Evolutionary conservation across 2,888 invertebrate species (phyloP), one percentile per base, ranked within the genome.

Genomic region (Poecilus cupreus): DNA sequence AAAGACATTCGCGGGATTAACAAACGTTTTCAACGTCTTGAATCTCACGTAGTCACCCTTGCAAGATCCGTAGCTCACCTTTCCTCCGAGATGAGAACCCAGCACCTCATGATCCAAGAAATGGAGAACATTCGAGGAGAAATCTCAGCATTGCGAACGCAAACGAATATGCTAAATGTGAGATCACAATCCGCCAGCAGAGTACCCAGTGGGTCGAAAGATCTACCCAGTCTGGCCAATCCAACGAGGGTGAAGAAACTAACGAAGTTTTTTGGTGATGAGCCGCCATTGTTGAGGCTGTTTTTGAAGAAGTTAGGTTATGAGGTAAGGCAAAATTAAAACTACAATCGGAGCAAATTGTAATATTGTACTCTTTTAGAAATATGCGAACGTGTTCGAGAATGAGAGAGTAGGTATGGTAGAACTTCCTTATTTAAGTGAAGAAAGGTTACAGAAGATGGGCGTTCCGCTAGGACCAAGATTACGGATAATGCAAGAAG

Each of bases 261-360:
- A 83, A 97, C 96, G 82, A 96, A 96, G 92, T 97, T 97, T 91
- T 97, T 97, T 90, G 97, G 97, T 24, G 96, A 96, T 88, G 97
- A 97, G 89, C 97, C 97, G 32, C 97, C 97, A 8, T 92, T 97
- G 84, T 93, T 97, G 89, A 92, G 97, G 88, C 91, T 97, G 82
- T 97, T 97, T 91, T 91, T 97, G 77, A 95, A 96, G 90, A 96
- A 96, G 89, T 92, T 97, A 84, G 97, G 97, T 86, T 97, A 97
- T 89, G 97, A 97, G 94, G 97, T 95, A 88, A 87, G 37, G n/a
- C 22, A 54, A 43, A 13, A 10, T 43, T 32, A 43, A 4, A 43
- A 22, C 57, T 3, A 57, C 57, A 57, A 18, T 20, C 10, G 1
- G 10, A 22, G 8, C 0, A 37, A 26, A 51, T 80, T 13, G n/a